A percentile compares a stretch with the other conserved stretches of the same genome.
Conservation (phyloP, 2,888 invertebrate species). For the Drosophila mettleri region DNA sequence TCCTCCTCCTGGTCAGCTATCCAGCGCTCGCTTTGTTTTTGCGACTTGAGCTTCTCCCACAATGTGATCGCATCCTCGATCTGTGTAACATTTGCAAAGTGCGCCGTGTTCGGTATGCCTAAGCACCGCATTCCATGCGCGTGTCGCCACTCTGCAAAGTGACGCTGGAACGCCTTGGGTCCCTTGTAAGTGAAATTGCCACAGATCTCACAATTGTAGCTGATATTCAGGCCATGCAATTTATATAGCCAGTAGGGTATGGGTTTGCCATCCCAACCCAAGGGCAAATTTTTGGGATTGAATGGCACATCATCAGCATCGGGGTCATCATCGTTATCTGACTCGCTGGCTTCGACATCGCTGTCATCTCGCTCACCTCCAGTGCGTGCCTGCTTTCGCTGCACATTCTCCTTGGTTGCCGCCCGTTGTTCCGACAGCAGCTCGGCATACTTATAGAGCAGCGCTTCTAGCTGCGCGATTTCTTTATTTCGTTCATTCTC, state of each 20-base stretch:
- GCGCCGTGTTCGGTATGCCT: slow-evolving; percentile 99
- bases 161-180: slow-evolving; percentile 99
- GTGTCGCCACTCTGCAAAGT: slow-evolving; percentile 97
- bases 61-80: slow-evolving; percentile 98
- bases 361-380: slow-evolving; percentile 97
- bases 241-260: slow-evolving; percentile 99
- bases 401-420: slow-evolving; percentile 98
- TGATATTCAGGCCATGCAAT: slow-evolving; percentile 98
- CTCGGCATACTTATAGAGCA: slow-evolving; percentile 94
- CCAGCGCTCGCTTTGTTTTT: slow-evolving; percentile 98
- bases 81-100: slow-evolving; percentile 99
- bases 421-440: slow-evolving; percentile 93
- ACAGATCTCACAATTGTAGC: slow-evolving; percentile 99
- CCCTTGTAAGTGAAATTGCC: slow-evolving; percentile 99
- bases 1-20: slow-evolving; percentile 99
- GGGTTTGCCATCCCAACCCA: slow-evolving; percentile 99
- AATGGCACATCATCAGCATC: slow-evolving; percentile 98
- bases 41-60: slow-evolving; percentile 98
- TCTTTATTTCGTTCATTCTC: slow-evolving; percentile 92
- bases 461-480: slow-evolving; percentile 94
- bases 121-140: slow-evolving; percentile 98
- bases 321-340: slow-evolving; percentile 91
- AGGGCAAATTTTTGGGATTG: slow-evolving; percentile 99
- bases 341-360: slow-evolving; percentile 94
- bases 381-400: slow-evolving; percentile 98